Evolutionary conservation across 1,140 invertebrate species (phyloP).

Genomic region (Drosophila orosa): DNA sequence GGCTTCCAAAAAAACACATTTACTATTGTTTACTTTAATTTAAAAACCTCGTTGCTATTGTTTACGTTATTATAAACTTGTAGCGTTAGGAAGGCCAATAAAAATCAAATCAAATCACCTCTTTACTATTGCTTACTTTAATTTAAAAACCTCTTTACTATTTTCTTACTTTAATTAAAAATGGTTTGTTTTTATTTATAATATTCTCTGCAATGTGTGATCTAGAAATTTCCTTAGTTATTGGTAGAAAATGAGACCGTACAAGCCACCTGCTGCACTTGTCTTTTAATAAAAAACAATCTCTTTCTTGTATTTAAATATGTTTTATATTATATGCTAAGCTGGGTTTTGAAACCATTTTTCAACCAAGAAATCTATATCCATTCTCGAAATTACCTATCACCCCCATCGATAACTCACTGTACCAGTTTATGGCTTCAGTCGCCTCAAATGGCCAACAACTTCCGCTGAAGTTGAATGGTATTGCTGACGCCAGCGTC

Average conservation of each 20-base stretch:
- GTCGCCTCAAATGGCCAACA: slow-evolving; percentile 32
- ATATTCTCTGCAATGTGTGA: background rate
- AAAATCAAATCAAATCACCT: too few species aligned
- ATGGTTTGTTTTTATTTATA: background rate
- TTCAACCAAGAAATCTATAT: background rate
- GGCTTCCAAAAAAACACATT: background rate
- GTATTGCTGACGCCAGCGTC: slow-evolving; percentile 66
- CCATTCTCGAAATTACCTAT: background rate
- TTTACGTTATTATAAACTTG: too few species aligned
- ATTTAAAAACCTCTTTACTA: too few species aligned
- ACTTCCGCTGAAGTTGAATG: slow-evolving; percentile 33
- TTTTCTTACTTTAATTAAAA: too few species aligned
- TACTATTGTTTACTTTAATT: background rate
- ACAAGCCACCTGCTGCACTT: too few species aligned
- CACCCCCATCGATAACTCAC: slow-evolving; percentile 30
- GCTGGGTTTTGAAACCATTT: background rate
- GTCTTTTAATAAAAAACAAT: background rate
- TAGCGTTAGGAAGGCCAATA: too few species aligned
- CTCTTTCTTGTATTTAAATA: background rate
- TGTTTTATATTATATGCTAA: too few species aligned
- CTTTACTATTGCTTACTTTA: background rate
- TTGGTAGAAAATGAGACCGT: too few species aligned
- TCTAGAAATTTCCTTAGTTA: background rate
- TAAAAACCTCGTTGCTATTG: too few species aligned
- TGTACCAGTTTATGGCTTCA: slow-evolving; percentile 27